Evolutionary conservation across 2,888 invertebrate genomes (phyloP).

Genomic region (Synergus laeviventris): DNA sequence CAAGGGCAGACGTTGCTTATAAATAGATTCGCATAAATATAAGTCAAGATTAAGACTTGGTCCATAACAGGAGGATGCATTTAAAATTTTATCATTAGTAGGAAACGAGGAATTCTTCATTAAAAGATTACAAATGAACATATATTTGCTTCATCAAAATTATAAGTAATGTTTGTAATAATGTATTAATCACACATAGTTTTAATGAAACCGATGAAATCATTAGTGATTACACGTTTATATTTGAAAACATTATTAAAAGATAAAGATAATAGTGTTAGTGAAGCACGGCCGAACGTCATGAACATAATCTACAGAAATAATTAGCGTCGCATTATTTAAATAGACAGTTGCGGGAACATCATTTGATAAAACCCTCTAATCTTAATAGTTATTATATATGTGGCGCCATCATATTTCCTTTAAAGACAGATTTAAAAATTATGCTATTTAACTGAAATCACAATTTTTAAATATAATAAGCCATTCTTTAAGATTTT

Average conservation of each 20-base stretch:
- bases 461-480: background rate
- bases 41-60: constrained; percentile 25
- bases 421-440: background rate
- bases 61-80: background rate
- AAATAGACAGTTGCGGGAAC: background rate
- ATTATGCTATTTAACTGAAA: background rate
- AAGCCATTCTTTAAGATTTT: background rate
- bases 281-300: background rate
- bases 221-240: background rate
- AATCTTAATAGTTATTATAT: constrained; percentile 2
- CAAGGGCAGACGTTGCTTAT: constrained; percentile 34
- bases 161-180: background rate
- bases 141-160: background rate
- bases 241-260: background rate
- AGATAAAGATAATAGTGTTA: background rate
- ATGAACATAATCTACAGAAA: background rate
- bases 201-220: no score
- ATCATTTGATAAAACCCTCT: background rate
- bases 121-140: background rate
- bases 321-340: constrained; percentile 7
- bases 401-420: background rate
- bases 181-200: background rate
- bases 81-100: background rate
- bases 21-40: constrained; percentile 38
- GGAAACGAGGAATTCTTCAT: background rate